Evolutionary conservation across 2,797 vertebrate species (phyloP), one percentile per base, ranked within the genome.

Genomic region (Orestias chungarensis): DNA sequence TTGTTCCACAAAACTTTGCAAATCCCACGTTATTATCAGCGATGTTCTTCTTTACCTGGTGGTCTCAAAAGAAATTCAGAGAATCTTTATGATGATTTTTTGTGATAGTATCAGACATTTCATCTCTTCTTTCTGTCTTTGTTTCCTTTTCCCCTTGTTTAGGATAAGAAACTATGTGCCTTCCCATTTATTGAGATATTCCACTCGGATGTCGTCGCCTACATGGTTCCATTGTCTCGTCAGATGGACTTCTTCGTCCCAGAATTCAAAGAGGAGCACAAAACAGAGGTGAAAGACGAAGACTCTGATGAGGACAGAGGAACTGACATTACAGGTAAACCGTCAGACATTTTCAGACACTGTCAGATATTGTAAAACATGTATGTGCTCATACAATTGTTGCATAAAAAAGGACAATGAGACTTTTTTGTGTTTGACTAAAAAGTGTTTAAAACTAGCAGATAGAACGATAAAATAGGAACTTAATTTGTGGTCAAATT

Each of bases 211-310:
- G 80, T 95, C 89, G 98, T 95, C 88, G 94, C 97, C 83, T 99
- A 97, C 6, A 94, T 99, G 94, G 96, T 95, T 59, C 98, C 98
- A 0, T 93, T 99, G 35, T 96, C 97, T 25, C 95, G 95, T 33
- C 97, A 98, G 91, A 95, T 93, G 1, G 96, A 97, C 88, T 99
- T 99, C 93, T 97, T 96, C 1, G 97, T 99, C 62, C 98, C 97
- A 8, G 98, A 99, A 89, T 92, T 95, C 93, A 95, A 92, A 89
- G 95, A 96, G 38, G 87, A 95, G 35, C 73, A 83, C 17, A 91
- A 87, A 79, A 52, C 87, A 10, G 95, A 96, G n/a, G 86, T 93
- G 84, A 96, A 95, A 87, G 94, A 89, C 0, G 94, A 94, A 50
- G 93, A 88, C 31, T 93, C 94, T 3, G 92, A 94, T 0, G 93